Evolutionary conservation across 1,140 invertebrate genomes (phyloP).

Genomic region (Drosophila kepulauana): DNA sequence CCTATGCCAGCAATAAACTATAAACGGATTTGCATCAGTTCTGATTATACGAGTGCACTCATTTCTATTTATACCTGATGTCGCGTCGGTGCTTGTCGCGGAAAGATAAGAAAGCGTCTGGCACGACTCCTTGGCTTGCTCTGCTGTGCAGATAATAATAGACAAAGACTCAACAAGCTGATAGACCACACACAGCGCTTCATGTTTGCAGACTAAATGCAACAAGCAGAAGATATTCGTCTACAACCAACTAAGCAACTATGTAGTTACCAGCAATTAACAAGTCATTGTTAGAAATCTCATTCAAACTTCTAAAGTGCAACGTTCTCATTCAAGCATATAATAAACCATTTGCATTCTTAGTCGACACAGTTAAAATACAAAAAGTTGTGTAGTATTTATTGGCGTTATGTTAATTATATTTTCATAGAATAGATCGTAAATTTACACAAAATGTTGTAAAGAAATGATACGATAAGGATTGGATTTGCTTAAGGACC

Average conservation of each 20-base stretch:
- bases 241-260: neutral
- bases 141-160: neutral
- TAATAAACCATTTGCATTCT: neutral
- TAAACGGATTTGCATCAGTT: neutral
- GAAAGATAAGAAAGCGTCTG: slow-evolving; percentile 67
- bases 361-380: neutral
- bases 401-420: slow-evolving; percentile 56
- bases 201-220: slow-evolving; percentile 17
- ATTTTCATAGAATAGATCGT: slow-evolving; percentile 42
- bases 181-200: slow-evolving; percentile 17
- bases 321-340: neutral
- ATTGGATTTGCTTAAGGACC: slow-evolving; percentile 44
- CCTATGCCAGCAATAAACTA: slow-evolving; percentile 77
- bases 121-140: neutral
- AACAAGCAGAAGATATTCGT: neutral
- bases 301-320: neutral
- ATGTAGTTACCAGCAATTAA: slow-evolving; percentile 26
- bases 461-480: slow-evolving; percentile 49
- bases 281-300: slow-evolving; percentile 10
- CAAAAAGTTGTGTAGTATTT: slow-evolving; percentile 52
- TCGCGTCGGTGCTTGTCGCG: slow-evolving; percentile 64
- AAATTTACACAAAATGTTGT: slow-evolving; percentile 41
- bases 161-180: slow-evolving; percentile 12
- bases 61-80: slow-evolving; percentile 50
- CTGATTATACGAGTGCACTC: neutral